A percentile compares a stretch with the other conserved stretches of the same genome.
Conservation (phyloP, 2,797 vertebrate species). For the Phrynocephalus vlangalii region DNA sequence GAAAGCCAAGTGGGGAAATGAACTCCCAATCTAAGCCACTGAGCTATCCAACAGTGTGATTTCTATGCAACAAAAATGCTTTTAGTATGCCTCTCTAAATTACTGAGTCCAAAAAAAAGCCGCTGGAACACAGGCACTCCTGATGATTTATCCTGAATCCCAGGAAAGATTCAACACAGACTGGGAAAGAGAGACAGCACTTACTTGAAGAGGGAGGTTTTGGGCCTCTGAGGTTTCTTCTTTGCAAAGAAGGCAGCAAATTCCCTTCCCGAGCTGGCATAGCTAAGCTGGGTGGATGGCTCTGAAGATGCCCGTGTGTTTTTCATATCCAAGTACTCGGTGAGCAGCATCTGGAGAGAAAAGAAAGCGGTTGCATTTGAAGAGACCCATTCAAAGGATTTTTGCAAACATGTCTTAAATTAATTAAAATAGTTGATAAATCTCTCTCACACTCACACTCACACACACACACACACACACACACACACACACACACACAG, state of each 20-base stretch:
- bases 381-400: rapidly evolving
- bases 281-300: conserved; percentile 91
- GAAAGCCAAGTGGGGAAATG: too few species aligned
- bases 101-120: too few species aligned
- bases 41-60: neutral
- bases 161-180: neutral
- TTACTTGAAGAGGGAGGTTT: conserved; percentile 96
- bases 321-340: conserved; percentile 98
- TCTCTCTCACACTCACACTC: neutral
- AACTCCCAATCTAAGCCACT: neutral
- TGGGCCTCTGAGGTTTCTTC: conserved; percentile 93
- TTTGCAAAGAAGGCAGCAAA: conserved; percentile 97
- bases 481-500: neutral
- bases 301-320: conserved; percentile 92
- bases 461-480: neutral
- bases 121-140: too few species aligned
- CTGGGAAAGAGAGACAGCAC: conserved; percentile 50
- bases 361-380: neutral
- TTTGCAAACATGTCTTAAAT: neutral
- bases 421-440: too few species aligned
- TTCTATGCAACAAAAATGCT: neutral
- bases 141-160: neutral
- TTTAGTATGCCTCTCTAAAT: neutral
- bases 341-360: conserved; percentile 87
- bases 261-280: conserved; percentile 93